These are phyloP conservation scores for Steinernema feltiae DNA, from an alignment of 1,140 invertebrate genomes.

Conservation along the genomic window DNA sequence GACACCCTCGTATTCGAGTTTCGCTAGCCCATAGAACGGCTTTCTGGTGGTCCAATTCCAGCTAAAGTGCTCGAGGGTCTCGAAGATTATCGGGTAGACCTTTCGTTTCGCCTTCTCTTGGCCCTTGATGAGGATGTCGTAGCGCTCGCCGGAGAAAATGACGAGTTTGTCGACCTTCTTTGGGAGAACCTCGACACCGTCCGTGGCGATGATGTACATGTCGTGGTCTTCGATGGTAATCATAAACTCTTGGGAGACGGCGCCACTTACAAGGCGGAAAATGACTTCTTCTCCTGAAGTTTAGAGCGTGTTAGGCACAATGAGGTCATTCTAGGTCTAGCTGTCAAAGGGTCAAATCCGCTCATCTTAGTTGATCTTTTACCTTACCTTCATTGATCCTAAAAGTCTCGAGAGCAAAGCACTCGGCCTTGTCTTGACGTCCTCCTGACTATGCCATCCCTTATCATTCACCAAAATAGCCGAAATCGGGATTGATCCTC, in stretches of 20 bases:
- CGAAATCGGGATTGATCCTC: conserved; percentile 49
- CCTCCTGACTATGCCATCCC: conserved; percentile 52
- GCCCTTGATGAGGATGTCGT: conserved; percentile 49
- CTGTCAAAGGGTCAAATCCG: conserved; percentile 48
- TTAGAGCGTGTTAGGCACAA: not conserved
- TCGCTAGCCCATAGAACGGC: conserved; percentile 43
- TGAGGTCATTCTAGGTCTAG: no score
- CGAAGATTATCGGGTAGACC: conserved; percentile 47
- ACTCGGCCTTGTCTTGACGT: conserved; percentile 41
- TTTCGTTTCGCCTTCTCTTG: conserved; percentile 36
- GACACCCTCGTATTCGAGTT: conserved; percentile 43
- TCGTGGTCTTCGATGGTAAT: conserved; percentile 50
- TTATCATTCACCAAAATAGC: conserved; percentile 50
- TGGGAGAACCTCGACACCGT: conserved; percentile 42
- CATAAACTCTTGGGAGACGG: conserved; percentile 54
- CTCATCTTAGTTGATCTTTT: conserved; percentile 18
- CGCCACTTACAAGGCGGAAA: conserved; percentile 52
- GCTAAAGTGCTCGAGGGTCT: conserved; percentile 53
- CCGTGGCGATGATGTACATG: conserved; percentile 49
- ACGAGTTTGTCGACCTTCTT: conserved; percentile 43
- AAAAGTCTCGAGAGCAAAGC: conserved; percentile 41
- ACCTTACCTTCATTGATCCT: conserved; percentile 24
- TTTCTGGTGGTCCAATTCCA: conserved; percentile 44
- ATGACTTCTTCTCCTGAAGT: conserved; percentile 37
- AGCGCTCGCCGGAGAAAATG: conserved; percentile 54